phyloP scores from a whole-genome alignment of 2,797 vertebrate species.

The Parotocinclus haroldoi region DNA sequence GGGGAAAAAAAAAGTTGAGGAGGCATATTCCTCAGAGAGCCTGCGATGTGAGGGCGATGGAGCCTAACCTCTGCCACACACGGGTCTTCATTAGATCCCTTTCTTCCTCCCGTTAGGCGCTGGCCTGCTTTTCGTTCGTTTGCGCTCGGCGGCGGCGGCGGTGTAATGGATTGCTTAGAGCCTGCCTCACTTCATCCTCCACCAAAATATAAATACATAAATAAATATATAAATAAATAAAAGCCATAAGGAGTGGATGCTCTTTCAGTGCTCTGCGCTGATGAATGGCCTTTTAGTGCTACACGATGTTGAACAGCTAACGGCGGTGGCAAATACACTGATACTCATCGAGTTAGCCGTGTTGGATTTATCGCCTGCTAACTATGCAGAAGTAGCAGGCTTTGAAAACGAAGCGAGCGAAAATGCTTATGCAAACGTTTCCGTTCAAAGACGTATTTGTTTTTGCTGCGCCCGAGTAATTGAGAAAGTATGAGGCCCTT shows the following conservation, averaged over 20 bases:
- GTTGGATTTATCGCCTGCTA: slow-evolving; percentile 63
- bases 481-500: slow-evolving; percentile 72
- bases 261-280: slow-evolving; percentile 64
- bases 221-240: not conserved
- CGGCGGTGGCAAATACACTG: slow-evolving; percentile 58
- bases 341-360: slow-evolving; percentile 54
- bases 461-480: slow-evolving; percentile 60
- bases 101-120: slow-evolving; percentile 70
- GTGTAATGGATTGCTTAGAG: not conserved
- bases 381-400: slow-evolving; percentile 59
- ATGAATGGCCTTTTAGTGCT: slow-evolving; percentile 57
- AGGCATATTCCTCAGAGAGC: slow-evolving; percentile 78
- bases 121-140: slow-evolving; percentile 68
- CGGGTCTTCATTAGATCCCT: slow-evolving; percentile 71
- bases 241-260: slow-evolving; percentile 52
- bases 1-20: slow-evolving; percentile 73
- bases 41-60: slow-evolving; percentile 66
- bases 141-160: not conserved
- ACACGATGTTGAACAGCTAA: slow-evolving; percentile 64
- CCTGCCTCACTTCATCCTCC: slow-evolving; percentile 48
- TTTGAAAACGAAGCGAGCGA: slow-evolving; percentile 59
- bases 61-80: slow-evolving; percentile 60
- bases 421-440: slow-evolving; percentile 56
- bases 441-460: slow-evolving; percentile 62
- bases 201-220: not conserved